Evolutionary conservation across 1,140 invertebrate genomes (phyloP), one percentile per base, ranked within the genome.

Genomic region (Glossosoma conforme): DNA sequence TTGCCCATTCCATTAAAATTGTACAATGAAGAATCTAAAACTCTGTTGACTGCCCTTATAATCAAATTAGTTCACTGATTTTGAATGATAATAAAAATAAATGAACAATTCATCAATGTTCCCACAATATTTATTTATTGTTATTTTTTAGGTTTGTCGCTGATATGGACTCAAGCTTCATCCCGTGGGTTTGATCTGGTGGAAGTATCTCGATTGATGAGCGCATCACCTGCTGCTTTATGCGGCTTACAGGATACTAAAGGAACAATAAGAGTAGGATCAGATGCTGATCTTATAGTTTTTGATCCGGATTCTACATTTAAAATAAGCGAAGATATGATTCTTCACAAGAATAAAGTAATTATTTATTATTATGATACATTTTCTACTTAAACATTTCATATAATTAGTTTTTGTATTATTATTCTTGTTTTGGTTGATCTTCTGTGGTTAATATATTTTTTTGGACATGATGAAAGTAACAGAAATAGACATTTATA

Each of bases 221-320:
- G 77, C 55, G 58, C 62, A 22, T 75, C 74, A 13, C 82, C 85
- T 1, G 81, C 85, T 1, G 65, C 71, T 33, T 65, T 87, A 1
- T 80, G 79, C 44, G 78, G 81, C 8, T 65, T 87, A 6, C 65
- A 78, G 17, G 46, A 72, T 8, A 60, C 67, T 2, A 86, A 86
- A 65, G 84, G 83, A 1, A 65, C 72, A 30, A 66, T 87, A 5
- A 64, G 67, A 32, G 63, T 68, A 13, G 83, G 83, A n/a, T 74
- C 77, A 55, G 84, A 87, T 61, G 85, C 84, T 0, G 85, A 88
- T 65, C 78, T 88, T 44, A 80, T 86, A 24, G 75, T 86, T 20
- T 87, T 84, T 75, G 70, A 83, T 63, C 83, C 84, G 1, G 74
- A 84, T 3, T 72, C 75, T 36, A 65, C 65, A n/a, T 81, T 80